phyloP scores from a whole-genome alignment of 2,888 invertebrate species.

The Meloe dianella region DNA sequence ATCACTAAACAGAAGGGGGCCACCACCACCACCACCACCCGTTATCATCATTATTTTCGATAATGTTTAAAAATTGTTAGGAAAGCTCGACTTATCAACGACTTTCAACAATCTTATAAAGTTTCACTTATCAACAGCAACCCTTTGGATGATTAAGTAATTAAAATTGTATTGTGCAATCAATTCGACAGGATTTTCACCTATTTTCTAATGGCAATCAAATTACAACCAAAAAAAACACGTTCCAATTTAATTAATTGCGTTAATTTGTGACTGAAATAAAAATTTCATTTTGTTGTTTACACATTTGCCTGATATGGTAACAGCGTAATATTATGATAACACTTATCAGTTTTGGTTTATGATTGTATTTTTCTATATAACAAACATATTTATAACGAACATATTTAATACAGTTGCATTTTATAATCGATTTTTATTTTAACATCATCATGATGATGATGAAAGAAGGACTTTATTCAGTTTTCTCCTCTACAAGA shows the following conservation, averaged over 20 bases:
- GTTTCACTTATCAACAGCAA: not conserved
- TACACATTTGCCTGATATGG: not conserved
- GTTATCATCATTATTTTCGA: not conserved
- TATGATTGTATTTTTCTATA: conserved; percentile 3
- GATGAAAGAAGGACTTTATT: conserved; percentile 8
- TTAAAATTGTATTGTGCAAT: not conserved
- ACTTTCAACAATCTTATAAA: not conserved
- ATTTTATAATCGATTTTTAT: not conserved
- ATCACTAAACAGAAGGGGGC: not conserved
- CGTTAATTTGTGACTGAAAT: not conserved
- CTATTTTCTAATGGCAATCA: not conserved
- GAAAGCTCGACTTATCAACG: not conserved
- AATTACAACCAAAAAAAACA: not conserved
- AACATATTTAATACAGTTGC: not conserved
- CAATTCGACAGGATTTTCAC: not conserved
- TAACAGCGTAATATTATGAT: not conserved
- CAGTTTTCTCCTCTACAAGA: conserved; percentile 32
- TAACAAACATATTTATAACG: not conserved
- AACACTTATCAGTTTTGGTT: conserved; percentile 11
- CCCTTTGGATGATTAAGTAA: not conserved
- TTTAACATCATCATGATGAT: not conserved
- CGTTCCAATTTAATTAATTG: not conserved
- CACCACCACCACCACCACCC: not conserved
- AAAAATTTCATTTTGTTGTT: not conserved
- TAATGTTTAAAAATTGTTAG: not conserved